Evolutionary conservation across 2,113 vertebrate species (phyloP), one percentile per base, ranked within the genome.

Genomic region (Brachyistius frenatus): DNA sequence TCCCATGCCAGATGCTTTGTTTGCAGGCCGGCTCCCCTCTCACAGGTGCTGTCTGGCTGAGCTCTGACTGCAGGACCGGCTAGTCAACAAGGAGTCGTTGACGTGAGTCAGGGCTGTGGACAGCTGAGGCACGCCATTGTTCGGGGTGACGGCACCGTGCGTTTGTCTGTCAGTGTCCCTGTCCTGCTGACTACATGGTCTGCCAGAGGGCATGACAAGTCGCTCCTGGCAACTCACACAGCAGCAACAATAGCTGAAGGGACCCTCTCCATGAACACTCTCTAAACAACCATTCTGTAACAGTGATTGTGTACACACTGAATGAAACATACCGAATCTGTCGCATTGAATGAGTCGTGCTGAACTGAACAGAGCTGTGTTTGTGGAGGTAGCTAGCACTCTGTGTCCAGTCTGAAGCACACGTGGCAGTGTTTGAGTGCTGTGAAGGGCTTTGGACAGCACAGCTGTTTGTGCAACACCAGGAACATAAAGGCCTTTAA

Each of bases 81-180:
- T 33, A 56, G 39, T 81, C 66, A 35, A 23, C 71, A 63, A 30
- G 37, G 23, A 23, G 23, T 23, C 23, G 69, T 41, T 76, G 54
- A 53, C 53, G 41, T 58, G 67, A 88, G 74, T 73, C 72, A 63
- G 80, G 10, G 56, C 47, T 13, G 66, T 1, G 37, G 70, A 85
- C 80, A 78, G 86, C 86, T 86, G 36, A 92, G 77, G 58, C 66
- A 2, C 49, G 56, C 58, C 58, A 2, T 80, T 85, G 86, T 90
- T 76, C 9, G 9, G 72, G 56, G 56, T 65, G 87, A 78, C 16
- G 60, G 66, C 80, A 70, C 77, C 35, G 13, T 66, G 64, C 60
- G 78, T 74, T 78, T 50, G 57, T 62, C 70, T 66, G 71, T 41
- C 49, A 14, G 41, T 1, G 32, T 81, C 58, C 68, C 71, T 1